Percentiles rank a stretch among this genome's conserved stretches.
These are phyloP conservation scores for Trogon melanurus DNA, from an alignment of 2,113 vertebrate genomes.

Conservation along the genomic window DNA sequence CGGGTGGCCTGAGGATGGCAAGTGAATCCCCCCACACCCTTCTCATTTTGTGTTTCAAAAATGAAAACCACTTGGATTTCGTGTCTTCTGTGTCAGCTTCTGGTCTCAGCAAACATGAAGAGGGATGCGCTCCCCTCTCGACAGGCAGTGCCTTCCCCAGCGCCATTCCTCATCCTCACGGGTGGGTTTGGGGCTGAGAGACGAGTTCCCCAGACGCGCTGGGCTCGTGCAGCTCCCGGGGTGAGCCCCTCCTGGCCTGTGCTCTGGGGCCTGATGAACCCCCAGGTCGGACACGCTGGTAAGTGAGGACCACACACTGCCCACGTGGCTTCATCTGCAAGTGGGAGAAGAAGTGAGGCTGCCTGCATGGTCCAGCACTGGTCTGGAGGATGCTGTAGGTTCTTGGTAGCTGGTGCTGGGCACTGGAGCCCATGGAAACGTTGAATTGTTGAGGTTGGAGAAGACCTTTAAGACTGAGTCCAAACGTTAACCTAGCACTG, in stretches of 20 bases:
- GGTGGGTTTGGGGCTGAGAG: background rate
- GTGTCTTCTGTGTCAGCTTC: background rate
- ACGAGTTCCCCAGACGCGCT: rapidly evolving
- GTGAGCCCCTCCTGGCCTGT: too few relatives aligned
- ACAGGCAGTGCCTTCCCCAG: background rate
- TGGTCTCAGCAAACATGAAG: background rate
- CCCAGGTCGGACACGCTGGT: rapidly evolving
- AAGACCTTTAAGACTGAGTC: too few relatives aligned
- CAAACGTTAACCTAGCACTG: too few relatives aligned
- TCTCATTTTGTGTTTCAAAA: background rate
- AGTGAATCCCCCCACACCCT: background rate
- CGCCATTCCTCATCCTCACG: background rate
- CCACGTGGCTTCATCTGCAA: background rate
- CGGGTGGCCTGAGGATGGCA: background rate
- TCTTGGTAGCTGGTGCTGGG: background rate
- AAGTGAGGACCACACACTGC: background rate
- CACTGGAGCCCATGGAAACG: rapidly evolving
- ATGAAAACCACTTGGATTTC: background rate
- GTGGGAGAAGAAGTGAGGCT: background rate
- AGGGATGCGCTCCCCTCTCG: background rate
- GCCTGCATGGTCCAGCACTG: rapidly evolving
- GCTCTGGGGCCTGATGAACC: background rate
- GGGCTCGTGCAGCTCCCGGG: rapidly evolving
- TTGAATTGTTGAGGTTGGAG: too few relatives aligned
- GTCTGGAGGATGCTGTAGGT: background rate